Evolutionary conservation across 2,888 invertebrate species (phyloP), one percentile per base, ranked within the genome.

Genomic region (Abrostola triplasia): DNA sequence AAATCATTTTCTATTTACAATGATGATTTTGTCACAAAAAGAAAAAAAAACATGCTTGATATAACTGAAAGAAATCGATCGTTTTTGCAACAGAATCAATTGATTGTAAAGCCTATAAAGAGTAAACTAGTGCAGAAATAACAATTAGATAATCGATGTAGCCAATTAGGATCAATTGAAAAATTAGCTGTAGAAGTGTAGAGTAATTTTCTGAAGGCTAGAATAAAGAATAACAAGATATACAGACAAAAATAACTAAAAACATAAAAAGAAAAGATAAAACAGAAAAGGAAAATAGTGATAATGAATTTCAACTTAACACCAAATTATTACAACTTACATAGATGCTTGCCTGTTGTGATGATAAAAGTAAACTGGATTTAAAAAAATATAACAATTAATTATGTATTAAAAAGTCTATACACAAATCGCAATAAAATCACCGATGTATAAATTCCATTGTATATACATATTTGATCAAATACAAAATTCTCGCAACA

Each of bases 1-100:
- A 70, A 51, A 60, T 61, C 60, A 69, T 37, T 54, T 13, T 68
- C 7, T 57, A 77, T 74, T 87, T 84, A 88, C 83, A 89, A 83
- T 57, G 70, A 71, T 80, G 83, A 86, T 83, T 71, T 72, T 86
- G 85, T 88, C 71, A 79, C 84, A 90, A 90, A 88, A 88, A 88
- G 89, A 86, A 36, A 59, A 59, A 50, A 66, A 56, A 48, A 66
- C 83, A 85, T 87, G 81, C 84, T 85, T 67, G 82, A 83, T 74
- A 67, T n/a, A 44, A 47, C 10, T 51, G 24, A 51, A 56, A 55
- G 57, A 9, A 56, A 36, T 65, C 79, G 58, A 76, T 82, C 87
- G 73, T 87, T 85, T 81, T 89, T 90, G 83, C 76, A 86, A 90
- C 86, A 90, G 70, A 88, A 89, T 82, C 87, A 85, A 84, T 75